Percentiles rank a stretch among this genome's conserved stretches.
Evolutionary conservation across 2,888 invertebrate genomes (phyloP).

Genomic region (Hydrotaea diabolus): DNA sequence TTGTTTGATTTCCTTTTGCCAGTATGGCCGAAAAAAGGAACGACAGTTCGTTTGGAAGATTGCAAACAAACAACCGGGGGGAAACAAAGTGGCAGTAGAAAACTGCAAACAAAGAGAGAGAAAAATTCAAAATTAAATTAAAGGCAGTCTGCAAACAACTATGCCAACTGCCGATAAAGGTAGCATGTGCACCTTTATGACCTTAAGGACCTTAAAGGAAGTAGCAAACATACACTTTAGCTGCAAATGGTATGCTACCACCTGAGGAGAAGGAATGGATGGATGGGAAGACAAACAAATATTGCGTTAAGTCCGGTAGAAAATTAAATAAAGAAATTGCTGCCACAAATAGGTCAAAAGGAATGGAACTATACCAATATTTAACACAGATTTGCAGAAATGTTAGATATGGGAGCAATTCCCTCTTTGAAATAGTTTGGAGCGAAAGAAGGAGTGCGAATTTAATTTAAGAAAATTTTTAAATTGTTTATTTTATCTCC

Average conservation of each 20-base stretch:
- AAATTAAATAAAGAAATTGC: background rate
- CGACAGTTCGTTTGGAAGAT: conserved; percentile 27
- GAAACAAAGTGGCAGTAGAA: background rate
- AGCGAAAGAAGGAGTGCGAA: too few species aligned
- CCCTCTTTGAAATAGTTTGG: too few species aligned
- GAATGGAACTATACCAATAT: conserved; percentile 7
- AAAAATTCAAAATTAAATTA: conserved; percentile 44
- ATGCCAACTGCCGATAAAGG: conserved; percentile 6
- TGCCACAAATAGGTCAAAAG: background rate
- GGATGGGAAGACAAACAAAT: background rate
- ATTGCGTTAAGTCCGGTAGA: background rate
- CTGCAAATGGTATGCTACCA: background rate
- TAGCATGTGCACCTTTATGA: conserved; percentile 21
- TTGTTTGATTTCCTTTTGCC: conserved; percentile 9
- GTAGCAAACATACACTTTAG: background rate
- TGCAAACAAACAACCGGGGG: background rate
- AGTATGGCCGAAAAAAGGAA: conserved; percentile 33
- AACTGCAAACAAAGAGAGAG: conserved; percentile 13
- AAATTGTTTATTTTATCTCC: too few species aligned
- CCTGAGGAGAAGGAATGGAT: background rate
- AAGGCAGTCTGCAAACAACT: background rate
- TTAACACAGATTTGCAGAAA: background rate
- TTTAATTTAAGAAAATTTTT: too few species aligned
- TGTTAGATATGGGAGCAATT: background rate
- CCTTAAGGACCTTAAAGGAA: conserved; percentile 25